Evolutionary conservation across 2,888 invertebrate genomes (phyloP).

Genomic region (Unio pictorum): DNA sequence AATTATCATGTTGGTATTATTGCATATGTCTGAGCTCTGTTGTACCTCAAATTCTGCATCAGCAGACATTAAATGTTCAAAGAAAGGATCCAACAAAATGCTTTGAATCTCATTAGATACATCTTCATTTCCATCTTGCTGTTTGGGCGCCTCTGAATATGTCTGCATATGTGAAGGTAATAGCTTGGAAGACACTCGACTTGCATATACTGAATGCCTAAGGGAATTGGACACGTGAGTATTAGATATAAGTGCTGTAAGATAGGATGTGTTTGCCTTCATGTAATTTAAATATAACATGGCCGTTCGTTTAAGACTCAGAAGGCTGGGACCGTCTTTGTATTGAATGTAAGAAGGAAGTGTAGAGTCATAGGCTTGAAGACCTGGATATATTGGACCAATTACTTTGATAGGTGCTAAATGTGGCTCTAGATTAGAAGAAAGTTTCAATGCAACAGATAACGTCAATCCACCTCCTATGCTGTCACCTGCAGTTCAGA

Average conservation of each 20-base stretch:
- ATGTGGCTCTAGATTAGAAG: conserved; percentile 22
- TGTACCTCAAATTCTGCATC: conserved; percentile 12
- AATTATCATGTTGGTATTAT: too few species aligned
- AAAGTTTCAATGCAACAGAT: conserved; percentile 38
- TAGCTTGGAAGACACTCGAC: conserved; percentile 12
- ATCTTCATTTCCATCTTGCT: neutral
- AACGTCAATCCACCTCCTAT: conserved; percentile 53
- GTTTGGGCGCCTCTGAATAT: neutral
- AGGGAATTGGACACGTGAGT: conserved; percentile 18
- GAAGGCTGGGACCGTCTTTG: conserved; percentile 20
- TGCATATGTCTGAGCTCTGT: too few species aligned
- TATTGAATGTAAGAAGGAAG: conserved; percentile 45
- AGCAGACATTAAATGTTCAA: conserved; percentile 32
- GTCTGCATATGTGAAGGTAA: conserved; percentile 29
- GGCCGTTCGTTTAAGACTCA: conserved; percentile 25
- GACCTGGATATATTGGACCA: conserved; percentile 34
- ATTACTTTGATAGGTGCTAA: conserved; percentile 30
- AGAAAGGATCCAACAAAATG: conserved; percentile 27
- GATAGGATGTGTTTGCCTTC: conserved; percentile 19
- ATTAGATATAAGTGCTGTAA: conserved; percentile 7
- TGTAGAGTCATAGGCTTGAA: conserved; percentile 62
- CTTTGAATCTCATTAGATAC: conserved; percentile 12
- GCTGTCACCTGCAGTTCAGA: conserved; percentile 42
- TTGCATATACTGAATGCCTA: conserved; percentile 12
- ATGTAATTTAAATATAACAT: conserved; percentile 37